Evolutionary conservation across 2,113 vertebrate genomes (phyloP).

Genomic region (Ariopsis seemanni): DNA sequence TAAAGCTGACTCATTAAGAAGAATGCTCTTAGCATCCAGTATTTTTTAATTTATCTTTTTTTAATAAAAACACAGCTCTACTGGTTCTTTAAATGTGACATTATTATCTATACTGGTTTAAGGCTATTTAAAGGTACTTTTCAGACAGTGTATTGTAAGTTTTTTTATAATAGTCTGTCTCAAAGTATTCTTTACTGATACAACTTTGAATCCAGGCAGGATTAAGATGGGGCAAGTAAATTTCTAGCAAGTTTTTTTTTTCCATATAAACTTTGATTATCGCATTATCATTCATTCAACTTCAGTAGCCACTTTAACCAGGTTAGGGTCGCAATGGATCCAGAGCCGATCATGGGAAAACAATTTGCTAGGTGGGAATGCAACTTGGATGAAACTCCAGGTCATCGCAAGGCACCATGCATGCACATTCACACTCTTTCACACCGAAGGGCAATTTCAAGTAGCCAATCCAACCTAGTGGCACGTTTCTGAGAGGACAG

Average conservation of each 20-base stretch:
- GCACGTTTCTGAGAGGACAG: not conserved
- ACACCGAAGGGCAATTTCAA: not conserved
- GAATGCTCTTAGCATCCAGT: not conserved
- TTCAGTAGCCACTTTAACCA: not conserved
- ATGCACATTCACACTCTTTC: not conserved
- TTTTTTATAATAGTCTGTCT: not conserved
- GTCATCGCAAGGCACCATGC: not conserved
- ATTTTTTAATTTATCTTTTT: not conserved
- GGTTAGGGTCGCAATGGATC: not conserved
- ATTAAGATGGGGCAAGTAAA: not conserved
- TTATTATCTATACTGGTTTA: not conserved
- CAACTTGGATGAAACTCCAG: not conserved
- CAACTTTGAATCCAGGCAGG: not conserved
- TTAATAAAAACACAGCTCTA: not conserved
- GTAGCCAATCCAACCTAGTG: not conserved
- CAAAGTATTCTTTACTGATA: not conserved
- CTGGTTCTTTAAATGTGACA: not conserved
- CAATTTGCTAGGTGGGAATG: not conserved
- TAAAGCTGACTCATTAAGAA: not conserved
- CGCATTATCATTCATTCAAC: not conserved
- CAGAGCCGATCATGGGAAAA: not conserved
- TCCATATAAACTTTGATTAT: not conserved
- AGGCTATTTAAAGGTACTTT: not conserved
- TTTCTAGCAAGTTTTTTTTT: not conserved
- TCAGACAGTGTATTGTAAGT: not conserved